Evolutionary conservation across 2,888 invertebrate genomes (phyloP).

Genomic region (Drosophila helvetica): DNA sequence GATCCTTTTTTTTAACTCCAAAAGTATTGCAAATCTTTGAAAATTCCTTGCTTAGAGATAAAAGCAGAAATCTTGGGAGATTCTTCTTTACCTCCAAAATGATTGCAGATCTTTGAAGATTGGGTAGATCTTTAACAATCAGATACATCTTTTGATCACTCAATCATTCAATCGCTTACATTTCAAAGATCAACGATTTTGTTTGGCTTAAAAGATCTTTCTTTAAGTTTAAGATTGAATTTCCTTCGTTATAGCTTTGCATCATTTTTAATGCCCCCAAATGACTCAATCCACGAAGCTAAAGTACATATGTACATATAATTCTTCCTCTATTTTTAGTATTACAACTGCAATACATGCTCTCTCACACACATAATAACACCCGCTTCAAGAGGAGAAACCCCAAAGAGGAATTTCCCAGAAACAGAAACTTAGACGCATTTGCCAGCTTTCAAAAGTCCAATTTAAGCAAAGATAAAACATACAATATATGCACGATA

Average conservation of each 20-base stretch:
- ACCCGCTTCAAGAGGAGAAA: neutral
- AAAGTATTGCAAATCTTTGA: no score
- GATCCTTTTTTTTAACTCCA: no score
- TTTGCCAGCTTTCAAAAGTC: slow-evolving; percentile 2
- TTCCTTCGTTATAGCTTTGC: neutral
- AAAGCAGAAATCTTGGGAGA: no score
- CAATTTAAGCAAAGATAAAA: slow-evolving; percentile 19
- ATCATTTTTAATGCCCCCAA: neutral
- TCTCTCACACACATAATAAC: neutral
- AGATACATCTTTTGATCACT: no score
- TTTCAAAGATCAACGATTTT: neutral
- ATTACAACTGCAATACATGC: neutral
- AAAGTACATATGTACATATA: neutral
- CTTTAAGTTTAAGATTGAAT: neutral
- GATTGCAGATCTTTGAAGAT: no score
- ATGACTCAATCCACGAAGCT: neutral
- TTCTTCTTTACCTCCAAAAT: no score
- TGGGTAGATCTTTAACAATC: no score
- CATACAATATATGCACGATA: slow-evolving; percentile 7
- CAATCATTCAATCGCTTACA: neutral
- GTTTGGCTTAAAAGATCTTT: no score
- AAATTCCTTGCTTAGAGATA: no score
- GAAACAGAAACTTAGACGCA: slow-evolving; percentile 19
- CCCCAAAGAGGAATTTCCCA: slow-evolving; percentile 6
- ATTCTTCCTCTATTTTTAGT: neutral